A percentile compares a stretch with the other conserved stretches of the same genome.
These are phyloP conservation scores for Varanus salvator DNA, from an alignment of 2,113 vertebrate species.

Conservation along the genomic window DNA sequence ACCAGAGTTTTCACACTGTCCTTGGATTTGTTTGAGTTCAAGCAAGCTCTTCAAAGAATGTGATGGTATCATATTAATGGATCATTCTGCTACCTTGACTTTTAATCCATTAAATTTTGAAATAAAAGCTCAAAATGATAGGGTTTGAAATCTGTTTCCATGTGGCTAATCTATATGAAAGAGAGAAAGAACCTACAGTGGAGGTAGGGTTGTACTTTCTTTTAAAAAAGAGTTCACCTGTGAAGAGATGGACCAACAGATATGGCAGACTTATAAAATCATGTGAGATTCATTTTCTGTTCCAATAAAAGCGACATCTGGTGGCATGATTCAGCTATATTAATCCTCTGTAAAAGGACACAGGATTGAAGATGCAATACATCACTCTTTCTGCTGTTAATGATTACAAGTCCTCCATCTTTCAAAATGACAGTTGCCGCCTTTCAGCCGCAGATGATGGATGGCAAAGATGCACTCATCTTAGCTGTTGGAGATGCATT, in stretches of 20 bases:
- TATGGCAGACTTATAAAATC: slow-evolving; percentile 2
- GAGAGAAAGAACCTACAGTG: not conserved
- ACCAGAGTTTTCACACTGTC: too few species aligned
- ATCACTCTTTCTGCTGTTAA: not conserved
- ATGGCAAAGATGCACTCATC: not conserved
- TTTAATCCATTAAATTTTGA: too few species aligned
- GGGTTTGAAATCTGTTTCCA: not conserved
- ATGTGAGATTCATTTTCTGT: not conserved
- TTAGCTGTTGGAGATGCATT: slow-evolving; percentile 1
- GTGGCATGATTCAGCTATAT: not conserved
- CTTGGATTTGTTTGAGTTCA: too few species aligned
- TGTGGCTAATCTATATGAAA: not conserved
- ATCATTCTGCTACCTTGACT: too few species aligned
- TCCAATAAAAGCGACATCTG: not conserved
- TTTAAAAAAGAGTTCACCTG: not conserved
- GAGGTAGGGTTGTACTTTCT: not conserved
- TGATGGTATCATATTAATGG: too few species aligned
- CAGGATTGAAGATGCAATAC: not conserved
- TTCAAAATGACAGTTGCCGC: not conserved
- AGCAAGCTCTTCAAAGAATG: too few species aligned
- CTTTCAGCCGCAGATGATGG: not conserved
- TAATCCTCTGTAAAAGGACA: not conserved
- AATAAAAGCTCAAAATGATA: not conserved
- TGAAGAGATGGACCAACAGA: not conserved
- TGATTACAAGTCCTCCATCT: not conserved